These are phyloP conservation scores for Crotalus horridus DNA, from an alignment of 2,113 vertebrate species.

Conservation along the genomic window DNA sequence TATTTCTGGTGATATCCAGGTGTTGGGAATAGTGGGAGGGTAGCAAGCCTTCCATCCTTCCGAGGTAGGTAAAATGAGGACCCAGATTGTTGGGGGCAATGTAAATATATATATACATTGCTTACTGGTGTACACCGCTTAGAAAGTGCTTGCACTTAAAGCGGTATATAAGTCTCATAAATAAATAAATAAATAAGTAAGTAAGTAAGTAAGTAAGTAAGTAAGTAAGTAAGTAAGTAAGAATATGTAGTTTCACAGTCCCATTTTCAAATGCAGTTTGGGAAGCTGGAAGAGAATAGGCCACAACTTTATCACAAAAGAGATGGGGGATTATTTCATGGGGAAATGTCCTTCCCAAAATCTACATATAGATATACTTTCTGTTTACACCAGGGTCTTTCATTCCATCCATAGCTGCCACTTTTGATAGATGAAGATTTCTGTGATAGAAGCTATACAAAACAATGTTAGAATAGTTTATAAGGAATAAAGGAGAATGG, in stretches of 20 bases:
- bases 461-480: not conserved
- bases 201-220: too few species aligned
- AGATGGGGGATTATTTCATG: not conserved
- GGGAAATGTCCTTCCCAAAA: not conserved
- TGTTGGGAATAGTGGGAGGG: not conserved
- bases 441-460: constrained; percentile 1
- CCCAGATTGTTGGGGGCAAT: too few species aligned
- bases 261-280: not conserved
- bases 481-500: not conserved
- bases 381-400: not conserved
- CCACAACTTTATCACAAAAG: not conserved
- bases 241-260: not conserved
- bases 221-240: too few species aligned
- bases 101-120: too few species aligned
- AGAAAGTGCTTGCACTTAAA: too few species aligned
- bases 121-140: too few species aligned
- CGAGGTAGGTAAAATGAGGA: too few species aligned
- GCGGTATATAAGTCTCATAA: too few species aligned
- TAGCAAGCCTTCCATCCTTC: too few species aligned
- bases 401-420: not conserved
- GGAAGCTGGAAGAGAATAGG: not conserved
- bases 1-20: not conserved
- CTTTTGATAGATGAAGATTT: not conserved
- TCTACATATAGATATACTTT: not conserved
- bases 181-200: too few species aligned